These are phyloP conservation scores for Agrochola macilenta DNA, from an alignment of 2,888 invertebrate species.

Conservation along the genomic window DNA sequence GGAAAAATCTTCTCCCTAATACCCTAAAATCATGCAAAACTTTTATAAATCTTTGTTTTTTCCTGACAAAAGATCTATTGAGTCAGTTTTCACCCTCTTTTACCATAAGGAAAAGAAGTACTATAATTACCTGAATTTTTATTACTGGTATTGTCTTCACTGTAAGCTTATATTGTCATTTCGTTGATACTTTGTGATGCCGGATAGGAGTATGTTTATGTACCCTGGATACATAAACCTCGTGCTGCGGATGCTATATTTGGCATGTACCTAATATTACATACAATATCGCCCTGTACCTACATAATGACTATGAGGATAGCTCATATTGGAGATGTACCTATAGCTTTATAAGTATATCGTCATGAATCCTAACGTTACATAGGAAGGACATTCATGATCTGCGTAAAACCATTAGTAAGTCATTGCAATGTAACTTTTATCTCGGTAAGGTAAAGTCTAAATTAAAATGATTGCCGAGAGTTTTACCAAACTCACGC, in stretches of 20 bases:
- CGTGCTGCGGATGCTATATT: not conserved
- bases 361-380: no score
- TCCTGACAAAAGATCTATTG: conserved; percentile 25
- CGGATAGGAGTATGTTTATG: not conserved
- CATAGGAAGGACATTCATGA: not conserved
- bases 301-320: no score
- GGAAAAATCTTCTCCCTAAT: conserved; percentile 6
- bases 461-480: not conserved
- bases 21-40: not conserved
- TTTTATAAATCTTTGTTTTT: conserved; percentile 29
- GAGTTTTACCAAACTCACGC: not conserved
- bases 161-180: not conserved
- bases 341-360: no score
- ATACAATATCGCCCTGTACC: no score
- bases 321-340: no score
- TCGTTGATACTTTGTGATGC: not conserved
- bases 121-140: conserved; percentile 2
- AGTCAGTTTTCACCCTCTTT: not conserved
- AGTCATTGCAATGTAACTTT: not conserved
- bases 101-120: not conserved
- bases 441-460: not conserved
- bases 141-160: not conserved
- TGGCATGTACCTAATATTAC: not conserved
- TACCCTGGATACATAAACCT: no score
- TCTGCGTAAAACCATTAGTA: not conserved